Conservation (phyloP, 2,113 vertebrate species). For the Martes martes region DNA sequence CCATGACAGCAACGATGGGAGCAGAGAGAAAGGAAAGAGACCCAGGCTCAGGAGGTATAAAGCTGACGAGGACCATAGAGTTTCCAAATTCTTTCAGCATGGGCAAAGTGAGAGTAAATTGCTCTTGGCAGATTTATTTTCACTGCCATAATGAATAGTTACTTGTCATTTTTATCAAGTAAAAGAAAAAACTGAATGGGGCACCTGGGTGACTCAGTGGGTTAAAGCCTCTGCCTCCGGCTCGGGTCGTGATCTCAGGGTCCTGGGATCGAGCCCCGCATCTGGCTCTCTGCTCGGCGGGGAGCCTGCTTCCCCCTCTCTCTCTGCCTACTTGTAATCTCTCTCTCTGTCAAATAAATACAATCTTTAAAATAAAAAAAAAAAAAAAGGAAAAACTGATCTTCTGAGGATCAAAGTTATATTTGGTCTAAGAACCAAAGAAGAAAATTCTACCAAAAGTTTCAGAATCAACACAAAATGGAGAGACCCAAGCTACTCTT, state of each 20-base stretch:
- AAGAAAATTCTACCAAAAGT: background rate
- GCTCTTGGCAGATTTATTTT: conserved; percentile 10
- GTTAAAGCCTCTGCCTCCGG: too few relatives aligned
- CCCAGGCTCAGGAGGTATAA: background rate
- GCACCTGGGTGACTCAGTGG: too few relatives aligned
- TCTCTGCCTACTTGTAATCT: too few relatives aligned
- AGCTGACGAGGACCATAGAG: background rate
- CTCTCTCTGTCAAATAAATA: too few relatives aligned
- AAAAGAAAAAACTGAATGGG: background rate
- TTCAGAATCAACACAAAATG: background rate
- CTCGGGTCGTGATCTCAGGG: too few relatives aligned
- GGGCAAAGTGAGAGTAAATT: background rate
- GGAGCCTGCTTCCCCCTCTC: too few relatives aligned
- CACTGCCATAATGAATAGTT: background rate
- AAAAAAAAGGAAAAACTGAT: background rate
- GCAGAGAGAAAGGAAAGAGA: background rate
- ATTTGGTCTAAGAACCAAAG: background rate
- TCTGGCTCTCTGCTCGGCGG: too few relatives aligned
- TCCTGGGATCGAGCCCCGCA: too few relatives aligned
- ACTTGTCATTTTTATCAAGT: background rate
- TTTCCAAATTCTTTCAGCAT: background rate
- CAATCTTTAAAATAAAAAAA: too few relatives aligned
- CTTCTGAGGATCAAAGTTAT: background rate
- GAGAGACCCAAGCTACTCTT: background rate
- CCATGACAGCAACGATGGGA: background rate